phyloP scores from a whole-genome alignment of 1,140 invertebrate species.

The Sarcophaga bullata region DNA sequence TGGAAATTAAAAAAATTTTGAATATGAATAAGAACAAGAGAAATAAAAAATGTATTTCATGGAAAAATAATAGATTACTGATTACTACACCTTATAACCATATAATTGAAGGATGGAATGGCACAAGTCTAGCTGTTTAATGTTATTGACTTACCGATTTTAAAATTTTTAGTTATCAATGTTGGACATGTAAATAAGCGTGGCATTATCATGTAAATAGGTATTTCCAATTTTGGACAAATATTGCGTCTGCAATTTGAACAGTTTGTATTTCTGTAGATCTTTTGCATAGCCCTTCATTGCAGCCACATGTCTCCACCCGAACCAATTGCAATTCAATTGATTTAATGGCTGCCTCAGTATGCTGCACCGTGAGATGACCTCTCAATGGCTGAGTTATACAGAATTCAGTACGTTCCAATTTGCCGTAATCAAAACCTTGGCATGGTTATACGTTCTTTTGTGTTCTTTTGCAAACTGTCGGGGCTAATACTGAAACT shows the following conservation, averaged over 20 bases:
- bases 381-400: conserved; percentile 90
- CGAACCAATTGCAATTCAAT: conserved; percentile 94
- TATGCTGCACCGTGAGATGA: conserved; percentile 80
- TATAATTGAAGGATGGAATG: too few species aligned
- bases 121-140: too few species aligned
- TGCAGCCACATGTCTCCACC: conserved; percentile 95
- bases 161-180: conserved; percentile 90
- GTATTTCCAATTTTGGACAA: conserved; percentile 81
- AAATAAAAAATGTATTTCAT: background rate
- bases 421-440: conserved; percentile 82
- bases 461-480: conserved; percentile 77
- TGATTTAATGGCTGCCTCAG: conserved; percentile 86
- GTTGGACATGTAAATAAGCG: conserved; percentile 95
- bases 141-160: conserved; percentile 79
- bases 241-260: conserved; percentile 94
- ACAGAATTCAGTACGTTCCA: conserved; percentile 84
- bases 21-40: too few species aligned
- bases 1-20: too few species aligned
- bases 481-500: conserved; percentile 86
- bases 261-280: conserved; percentile 98
- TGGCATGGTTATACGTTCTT: conserved; percentile 77
- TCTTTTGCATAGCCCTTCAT: conserved; percentile 94
- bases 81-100: too few species aligned
- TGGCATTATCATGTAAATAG: conserved; percentile 96
- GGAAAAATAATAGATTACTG: background rate